Evolutionary conservation across 2,113 vertebrate species (phyloP), one percentile per base, ranked within the genome.

Genomic region (Dasyprocta punctata): DNA sequence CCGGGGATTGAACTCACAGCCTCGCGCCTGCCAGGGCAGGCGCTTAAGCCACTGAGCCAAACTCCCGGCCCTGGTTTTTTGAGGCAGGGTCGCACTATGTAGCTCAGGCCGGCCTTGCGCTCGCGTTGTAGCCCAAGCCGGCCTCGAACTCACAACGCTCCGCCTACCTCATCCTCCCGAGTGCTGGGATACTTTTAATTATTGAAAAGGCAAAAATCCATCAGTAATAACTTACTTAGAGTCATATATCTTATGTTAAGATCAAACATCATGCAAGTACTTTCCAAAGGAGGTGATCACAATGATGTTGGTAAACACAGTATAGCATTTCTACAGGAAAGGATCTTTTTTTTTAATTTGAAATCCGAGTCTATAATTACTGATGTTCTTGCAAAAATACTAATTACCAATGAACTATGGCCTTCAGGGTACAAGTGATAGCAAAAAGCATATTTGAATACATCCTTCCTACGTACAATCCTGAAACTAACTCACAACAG

Each of bases 351-450:
- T 82, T 78, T 81, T 73, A 33, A 13, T 80, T 86, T 92, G 54
- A 93, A 95, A 89, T 83, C 30, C 77, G 10, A 26, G 73, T 49
- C 47, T 82, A 91, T 0, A 77, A 4, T 69, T 67, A 95, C 67
- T 61, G 84, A 65, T 41, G 80, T 65, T 96, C 83, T 92, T 73
- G 36, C 92, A 56, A 95, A 96, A 95, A 92, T 87, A 95, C 90
- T 91, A 95, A 95, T 95, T 85, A 95, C 36, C 58, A 81, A 90
- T 49, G 84, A 96, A 96, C 60, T 9, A 41, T 75, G 92, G 49
- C 75, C 7, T 17, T 86, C 33, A 88, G 65, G 61, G 36, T 47
- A n/a, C 4, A 84, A 38, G 2, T 47, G 24, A 93, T 0, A 78
- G 33, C 22, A 82, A 94, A 93, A 93, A 54, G 7, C 16, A 19